These are phyloP conservation scores for Hypsopygia costalis DNA, from an alignment of 2,888 invertebrate genomes.

Conservation along the genomic window DNA sequence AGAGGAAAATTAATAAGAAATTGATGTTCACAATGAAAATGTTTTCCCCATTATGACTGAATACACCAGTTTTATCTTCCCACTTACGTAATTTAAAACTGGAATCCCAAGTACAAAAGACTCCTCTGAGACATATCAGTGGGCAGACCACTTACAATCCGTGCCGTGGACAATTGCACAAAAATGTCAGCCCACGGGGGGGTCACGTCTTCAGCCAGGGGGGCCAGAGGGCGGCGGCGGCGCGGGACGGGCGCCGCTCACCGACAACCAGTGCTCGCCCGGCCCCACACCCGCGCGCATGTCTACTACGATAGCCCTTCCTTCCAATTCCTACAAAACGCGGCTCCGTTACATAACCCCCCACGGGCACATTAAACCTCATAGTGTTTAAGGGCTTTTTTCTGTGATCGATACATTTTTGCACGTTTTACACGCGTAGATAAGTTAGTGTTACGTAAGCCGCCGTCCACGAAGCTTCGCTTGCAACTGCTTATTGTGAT, in stretches of 20 bases:
- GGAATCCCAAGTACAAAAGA: not conserved
- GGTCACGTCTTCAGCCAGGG: constrained; percentile 7
- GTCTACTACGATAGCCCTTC: constrained; percentile 53
- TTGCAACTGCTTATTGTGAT: constrained; percentile 77
- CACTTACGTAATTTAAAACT: too few species aligned
- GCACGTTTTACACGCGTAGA: constrained; percentile 71
- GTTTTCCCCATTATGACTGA: too few species aligned
- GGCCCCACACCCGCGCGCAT: constrained; percentile 66
- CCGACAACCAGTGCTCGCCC: constrained; percentile 65
- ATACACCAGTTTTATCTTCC: too few species aligned
- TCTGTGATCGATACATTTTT: constrained; percentile 75
- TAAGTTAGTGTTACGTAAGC: constrained; percentile 74
- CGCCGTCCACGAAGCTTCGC: constrained; percentile 79
- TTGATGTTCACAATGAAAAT: too few species aligned
- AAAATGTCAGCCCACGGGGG: constrained; percentile 33
- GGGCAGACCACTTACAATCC: not conserved
- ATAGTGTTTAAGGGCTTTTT: constrained; percentile 75
- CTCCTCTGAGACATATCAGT: not conserved
- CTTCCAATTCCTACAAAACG: constrained; percentile 52
- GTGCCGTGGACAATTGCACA: constrained; percentile 28
- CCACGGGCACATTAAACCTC: constrained; percentile 49
- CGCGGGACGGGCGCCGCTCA: constrained; percentile 32
- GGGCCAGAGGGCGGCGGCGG: constrained; percentile 28
- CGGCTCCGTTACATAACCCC: constrained; percentile 72
- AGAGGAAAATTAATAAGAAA: too few species aligned